Conservation (phyloP, 2,888 invertebrate species). For the Drosophila merina region DNA sequence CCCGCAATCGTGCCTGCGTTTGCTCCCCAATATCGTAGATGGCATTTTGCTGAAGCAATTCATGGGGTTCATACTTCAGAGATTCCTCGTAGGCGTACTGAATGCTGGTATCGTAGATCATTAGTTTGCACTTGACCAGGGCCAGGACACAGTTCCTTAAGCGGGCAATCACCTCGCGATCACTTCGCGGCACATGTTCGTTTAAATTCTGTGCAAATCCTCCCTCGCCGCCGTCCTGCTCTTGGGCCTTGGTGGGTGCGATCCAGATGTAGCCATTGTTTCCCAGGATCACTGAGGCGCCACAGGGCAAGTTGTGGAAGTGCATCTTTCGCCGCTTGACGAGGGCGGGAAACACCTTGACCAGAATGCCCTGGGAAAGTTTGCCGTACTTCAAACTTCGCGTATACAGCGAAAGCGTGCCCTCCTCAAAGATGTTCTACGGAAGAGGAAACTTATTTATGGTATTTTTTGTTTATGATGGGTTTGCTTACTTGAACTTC, state of each 20-base stretch:
- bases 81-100: constrained; percentile 96
- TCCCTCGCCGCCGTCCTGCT: constrained; percentile 87
- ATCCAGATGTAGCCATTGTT: constrained; percentile 99
- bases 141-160: constrained; percentile 95
- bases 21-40: constrained; percentile 92
- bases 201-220: constrained; percentile 92
- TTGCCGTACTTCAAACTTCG: constrained; percentile 99
- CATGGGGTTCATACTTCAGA: constrained; percentile 90
- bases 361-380: constrained; percentile 93
- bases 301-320: constrained; percentile 96
- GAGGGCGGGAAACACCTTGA: constrained; percentile 95
- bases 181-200: constrained; percentile 88
- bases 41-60: constrained; percentile 92
- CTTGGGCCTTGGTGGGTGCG: constrained; percentile 88
- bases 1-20: constrained; percentile 89
- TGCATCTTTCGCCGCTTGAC: constrained; percentile 97
- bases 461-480: background rate
- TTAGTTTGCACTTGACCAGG: constrained; percentile 93
- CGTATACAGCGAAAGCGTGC: constrained; percentile 96
- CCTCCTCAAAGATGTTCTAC: constrained; percentile 92
- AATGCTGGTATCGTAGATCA: constrained; percentile 96
- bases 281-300: constrained; percentile 96
- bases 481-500: constrained; percentile 90
- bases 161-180: constrained; percentile 94
- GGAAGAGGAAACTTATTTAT: background rate